A percentile compares a stretch with the other conserved stretches of the same genome.
phyloP scores from a whole-genome alignment of 2,797 vertebrate genomes.

The Taenioides sp. region DNA sequence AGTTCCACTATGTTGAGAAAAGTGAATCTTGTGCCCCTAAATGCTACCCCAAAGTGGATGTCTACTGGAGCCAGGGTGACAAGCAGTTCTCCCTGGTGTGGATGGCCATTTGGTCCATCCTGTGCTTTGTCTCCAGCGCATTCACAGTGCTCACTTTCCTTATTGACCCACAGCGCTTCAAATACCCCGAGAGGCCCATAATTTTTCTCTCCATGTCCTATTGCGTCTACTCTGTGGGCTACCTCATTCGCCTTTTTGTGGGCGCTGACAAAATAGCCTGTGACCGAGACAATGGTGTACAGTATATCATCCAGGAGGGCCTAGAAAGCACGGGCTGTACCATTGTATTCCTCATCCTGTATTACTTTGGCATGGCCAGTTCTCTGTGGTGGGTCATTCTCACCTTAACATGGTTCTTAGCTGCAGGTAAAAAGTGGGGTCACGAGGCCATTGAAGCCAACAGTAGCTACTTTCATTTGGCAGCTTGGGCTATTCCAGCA shows the following conservation, averaged over 20 bases:
- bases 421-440: slow-evolving; percentile 97
- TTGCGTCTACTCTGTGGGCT: slow-evolving; percentile 95
- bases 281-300: slow-evolving; percentile 90
- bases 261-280: slow-evolving; percentile 94
- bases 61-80: slow-evolving; percentile 95
- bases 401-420: slow-evolving; percentile 96
- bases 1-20: slow-evolving; percentile 96
- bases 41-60: slow-evolving; percentile 89
- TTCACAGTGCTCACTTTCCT: slow-evolving; percentile 98
- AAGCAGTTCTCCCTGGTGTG: slow-evolving; percentile 93
- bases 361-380: slow-evolving; percentile 98
- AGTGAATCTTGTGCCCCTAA: slow-evolving; percentile 93
- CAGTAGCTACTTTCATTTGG: slow-evolving; percentile 98
- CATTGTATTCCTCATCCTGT: slow-evolving; percentile 95
- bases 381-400: slow-evolving; percentile 98
- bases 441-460: slow-evolving; percentile 97
- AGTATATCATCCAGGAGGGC: slow-evolving; percentile 97
- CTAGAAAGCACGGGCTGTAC: slow-evolving; percentile 98
- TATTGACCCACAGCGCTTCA: slow-evolving; percentile 93
- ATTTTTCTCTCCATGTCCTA: slow-evolving; percentile 99
- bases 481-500: slow-evolving; percentile 94
- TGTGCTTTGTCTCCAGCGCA: slow-evolving; percentile 96
- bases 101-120: slow-evolving; percentile 93
- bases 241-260: slow-evolving; percentile 94
- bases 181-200: slow-evolving; percentile 96